phyloP scores from a whole-genome alignment of 2,888 invertebrate genomes.

The Trissoscelio sp. region DNA sequence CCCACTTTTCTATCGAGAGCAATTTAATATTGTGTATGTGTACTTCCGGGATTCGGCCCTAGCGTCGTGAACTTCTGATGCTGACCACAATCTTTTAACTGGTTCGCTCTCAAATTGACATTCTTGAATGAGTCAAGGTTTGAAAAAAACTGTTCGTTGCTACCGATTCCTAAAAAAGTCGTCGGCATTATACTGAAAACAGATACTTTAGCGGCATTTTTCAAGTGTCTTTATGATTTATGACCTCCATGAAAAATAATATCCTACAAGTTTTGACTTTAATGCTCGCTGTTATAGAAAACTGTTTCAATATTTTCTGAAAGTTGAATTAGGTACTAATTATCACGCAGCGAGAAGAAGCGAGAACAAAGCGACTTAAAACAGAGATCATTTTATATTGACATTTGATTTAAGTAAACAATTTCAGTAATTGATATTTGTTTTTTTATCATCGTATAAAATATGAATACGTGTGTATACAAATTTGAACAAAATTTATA shows the following conservation, averaged over 20 bases:
- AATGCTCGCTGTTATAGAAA: constrained; percentile 11
- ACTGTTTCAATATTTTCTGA: constrained; percentile 57
- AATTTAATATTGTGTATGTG: constrained; percentile 49
- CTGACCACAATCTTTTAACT: constrained; percentile 57
- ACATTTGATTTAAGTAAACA: not conserved
- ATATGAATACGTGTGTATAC: too few species aligned
- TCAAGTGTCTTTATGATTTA: constrained; percentile 57
- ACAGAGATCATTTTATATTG: not conserved
- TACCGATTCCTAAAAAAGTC: constrained; percentile 48
- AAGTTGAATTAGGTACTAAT: constrained; percentile 50
- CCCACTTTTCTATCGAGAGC: constrained; percentile 48
- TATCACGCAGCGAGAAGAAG: constrained; percentile 22
- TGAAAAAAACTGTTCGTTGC: constrained; percentile 34
- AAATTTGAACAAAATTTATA: too few species aligned
- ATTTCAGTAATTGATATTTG: not conserved
- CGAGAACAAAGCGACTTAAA: constrained; percentile 10
- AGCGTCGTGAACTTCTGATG: constrained; percentile 37
- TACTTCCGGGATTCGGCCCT: constrained; percentile 64
- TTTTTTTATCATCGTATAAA: not conserved
- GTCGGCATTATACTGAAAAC: constrained; percentile 36
- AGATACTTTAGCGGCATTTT: constrained; percentile 39
- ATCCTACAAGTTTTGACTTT: constrained; percentile 48
- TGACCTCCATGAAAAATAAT: constrained; percentile 48
- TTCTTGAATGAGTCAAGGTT: constrained; percentile 7
- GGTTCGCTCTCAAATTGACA: constrained; percentile 21